phyloP scores from a whole-genome alignment of 2,797 vertebrate genomes.

The Ctenopoma kingsleyae region DNA sequence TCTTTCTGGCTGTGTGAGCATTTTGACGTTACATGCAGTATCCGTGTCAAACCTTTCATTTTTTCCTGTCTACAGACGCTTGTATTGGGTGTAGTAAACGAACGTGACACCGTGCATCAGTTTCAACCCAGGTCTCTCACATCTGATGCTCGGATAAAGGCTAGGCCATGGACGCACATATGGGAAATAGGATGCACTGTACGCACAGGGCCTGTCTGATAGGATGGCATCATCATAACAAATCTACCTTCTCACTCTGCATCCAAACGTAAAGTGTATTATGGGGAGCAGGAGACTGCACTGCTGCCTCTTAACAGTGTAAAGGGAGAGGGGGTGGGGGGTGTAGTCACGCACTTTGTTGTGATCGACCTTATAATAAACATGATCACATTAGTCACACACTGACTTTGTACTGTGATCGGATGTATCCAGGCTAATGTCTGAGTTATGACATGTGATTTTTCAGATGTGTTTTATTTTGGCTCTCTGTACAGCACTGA shows the following conservation, averaged over 20 bases:
- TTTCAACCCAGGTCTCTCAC: conserved; percentile 3
- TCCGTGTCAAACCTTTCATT: conserved; percentile 44
- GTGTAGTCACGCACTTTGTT: conserved; percentile 15
- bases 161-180: conserved; percentile 53
- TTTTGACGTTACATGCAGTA: conserved; percentile 40
- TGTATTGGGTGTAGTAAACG: background rate
- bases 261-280: conserved; percentile 54
- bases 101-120: conserved; percentile 11
- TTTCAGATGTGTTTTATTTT: background rate
- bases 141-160: conserved; percentile 19
- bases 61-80: background rate
- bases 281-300: conserved; percentile 2
- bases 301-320: background rate
- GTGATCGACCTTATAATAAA: conserved; percentile 6
- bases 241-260: conserved; percentile 43
- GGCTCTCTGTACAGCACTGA: background rate
- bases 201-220: conserved; percentile 57
- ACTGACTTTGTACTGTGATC: background rate
- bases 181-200: conserved; percentile 54
- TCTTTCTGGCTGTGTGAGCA: conserved; percentile 9
- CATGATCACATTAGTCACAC: background rate
- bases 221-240: conserved; percentile 73
- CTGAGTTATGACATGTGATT: background rate
- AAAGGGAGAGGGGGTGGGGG: no score
- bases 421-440: background rate